phyloP scores from a whole-genome alignment of 2,888 invertebrate species.

The Drosophila robusta region DNA sequence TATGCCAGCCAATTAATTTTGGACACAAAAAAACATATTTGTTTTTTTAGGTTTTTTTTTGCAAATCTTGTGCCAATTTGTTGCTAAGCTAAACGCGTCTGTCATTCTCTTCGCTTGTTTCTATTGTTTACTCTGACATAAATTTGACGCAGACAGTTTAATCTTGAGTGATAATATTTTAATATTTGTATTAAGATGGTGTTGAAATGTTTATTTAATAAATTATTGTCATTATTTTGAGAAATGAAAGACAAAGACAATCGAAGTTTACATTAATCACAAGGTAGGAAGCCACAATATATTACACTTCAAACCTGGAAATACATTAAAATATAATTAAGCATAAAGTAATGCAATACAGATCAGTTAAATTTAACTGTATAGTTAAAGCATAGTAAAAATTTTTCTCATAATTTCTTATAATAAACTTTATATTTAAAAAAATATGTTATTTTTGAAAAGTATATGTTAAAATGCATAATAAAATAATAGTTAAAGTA shows the following conservation, averaged over 20 bases:
- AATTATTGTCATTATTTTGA: constrained; percentile 17
- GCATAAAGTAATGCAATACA: too few relatives aligned
- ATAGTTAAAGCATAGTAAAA: too few relatives aligned
- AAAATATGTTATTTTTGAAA: not conserved
- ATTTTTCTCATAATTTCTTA: too few relatives aligned
- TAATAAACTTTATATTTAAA: too few relatives aligned
- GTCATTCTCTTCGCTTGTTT: constrained; percentile 50
- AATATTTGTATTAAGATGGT: constrained; percentile 24
- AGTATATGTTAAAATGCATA: not conserved
- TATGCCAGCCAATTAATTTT: constrained; percentile 53
- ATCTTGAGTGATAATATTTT: constrained; percentile 54
- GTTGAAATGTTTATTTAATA: constrained; percentile 25
- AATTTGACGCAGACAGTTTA: constrained; percentile 66
- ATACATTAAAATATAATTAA: too few relatives aligned
- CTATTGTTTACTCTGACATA: constrained; percentile 71
- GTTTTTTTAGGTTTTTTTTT: constrained; percentile 6
- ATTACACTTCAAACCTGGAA: too few relatives aligned
- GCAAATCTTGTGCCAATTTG: constrained; percentile 52
- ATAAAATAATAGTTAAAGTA: not conserved
- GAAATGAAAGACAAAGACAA: not conserved
- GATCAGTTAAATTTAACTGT: too few relatives aligned
- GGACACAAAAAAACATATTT: constrained; percentile 9
- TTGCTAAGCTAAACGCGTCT: constrained; percentile 56
- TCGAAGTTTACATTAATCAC: not conserved
- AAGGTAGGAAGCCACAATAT: not conserved